Conservation (phyloP, 1,140 invertebrate genomes). For the Oncopeltus fasciatus region DNA sequence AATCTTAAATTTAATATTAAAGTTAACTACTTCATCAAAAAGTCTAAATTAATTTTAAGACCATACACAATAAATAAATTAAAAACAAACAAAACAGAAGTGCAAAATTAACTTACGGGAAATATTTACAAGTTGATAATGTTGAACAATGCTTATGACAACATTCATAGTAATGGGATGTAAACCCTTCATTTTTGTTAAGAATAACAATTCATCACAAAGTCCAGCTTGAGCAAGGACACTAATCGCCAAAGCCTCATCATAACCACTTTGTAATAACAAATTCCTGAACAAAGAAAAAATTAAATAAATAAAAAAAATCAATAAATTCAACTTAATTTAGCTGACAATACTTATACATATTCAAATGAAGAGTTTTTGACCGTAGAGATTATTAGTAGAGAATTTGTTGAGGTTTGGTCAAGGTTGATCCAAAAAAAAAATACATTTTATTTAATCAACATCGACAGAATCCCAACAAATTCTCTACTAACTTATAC, state of each 20-base stretch:
- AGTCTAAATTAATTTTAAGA: background rate
- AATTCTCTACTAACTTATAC: no score
- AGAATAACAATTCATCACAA: conserved; percentile 42
- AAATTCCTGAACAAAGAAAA: conserved; percentile 40
- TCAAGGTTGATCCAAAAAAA: no score
- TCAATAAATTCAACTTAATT: no score
- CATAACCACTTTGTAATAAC: conserved; percentile 50
- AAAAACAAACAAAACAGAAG: conserved; percentile 6
- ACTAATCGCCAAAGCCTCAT: conserved; percentile 48
- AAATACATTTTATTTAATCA: no score
- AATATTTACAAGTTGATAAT: conserved; percentile 16
- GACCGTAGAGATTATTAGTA: no score
- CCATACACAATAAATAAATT: conserved; percentile 8
- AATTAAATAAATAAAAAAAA: no score
- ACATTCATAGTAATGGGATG: conserved; percentile 40
- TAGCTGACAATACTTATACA: no score
- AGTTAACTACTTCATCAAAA: background rate
- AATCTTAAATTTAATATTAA: no score
- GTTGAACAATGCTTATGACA: conserved; percentile 25
- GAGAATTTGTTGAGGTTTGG: no score
- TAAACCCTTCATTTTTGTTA: conserved; percentile 41
- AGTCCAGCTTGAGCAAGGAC: conserved; percentile 45
- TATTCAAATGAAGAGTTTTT: no score
- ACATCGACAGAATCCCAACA: no score
- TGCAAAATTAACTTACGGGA: conserved; percentile 3